phyloP scores from a whole-genome alignment of 1,140 invertebrate species.

The Lutraria rhynchaena region DNA sequence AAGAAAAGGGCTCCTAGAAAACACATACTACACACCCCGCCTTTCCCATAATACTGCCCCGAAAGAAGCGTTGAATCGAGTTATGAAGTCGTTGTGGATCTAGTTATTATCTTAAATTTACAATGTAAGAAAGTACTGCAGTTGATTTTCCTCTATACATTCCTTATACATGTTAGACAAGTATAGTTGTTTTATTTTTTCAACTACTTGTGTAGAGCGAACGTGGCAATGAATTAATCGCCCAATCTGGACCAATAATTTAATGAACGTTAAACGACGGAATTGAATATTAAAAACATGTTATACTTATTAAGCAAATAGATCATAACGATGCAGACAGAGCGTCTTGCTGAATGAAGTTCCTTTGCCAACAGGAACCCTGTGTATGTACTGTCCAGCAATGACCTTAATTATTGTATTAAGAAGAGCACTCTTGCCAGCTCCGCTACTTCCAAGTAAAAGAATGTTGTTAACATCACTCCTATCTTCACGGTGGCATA shows the following conservation, averaged over 20 bases:
- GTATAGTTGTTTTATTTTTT: too few relatives aligned
- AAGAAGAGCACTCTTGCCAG: slow-evolving; percentile 29
- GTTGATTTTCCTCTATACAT: too few relatives aligned
- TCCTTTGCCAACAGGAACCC: neutral
- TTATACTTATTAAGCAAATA: neutral
- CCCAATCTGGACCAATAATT: neutral
- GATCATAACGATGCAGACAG: neutral
- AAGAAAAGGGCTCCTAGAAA: too few relatives aligned
- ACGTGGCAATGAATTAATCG: neutral
- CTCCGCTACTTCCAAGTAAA: slow-evolving; percentile 23
- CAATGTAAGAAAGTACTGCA: too few relatives aligned
- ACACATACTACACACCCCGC: too few relatives aligned
- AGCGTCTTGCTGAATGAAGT: neutral
- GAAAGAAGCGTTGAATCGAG: too few relatives aligned
- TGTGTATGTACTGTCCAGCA: slow-evolving; percentile 7
- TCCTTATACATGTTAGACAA: too few relatives aligned
- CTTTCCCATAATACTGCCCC: too few relatives aligned
- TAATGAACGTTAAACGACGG: neutral
- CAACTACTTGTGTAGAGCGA: too few relatives aligned
- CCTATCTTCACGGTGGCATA: neutral
- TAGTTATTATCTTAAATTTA: too few relatives aligned
- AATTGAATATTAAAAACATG: neutral
- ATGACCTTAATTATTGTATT: slow-evolving; percentile 32
- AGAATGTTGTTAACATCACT: neutral
- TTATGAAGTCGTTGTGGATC: too few relatives aligned